phyloP scores from a whole-genome alignment of 2,888 invertebrate species.

The Papilio gigon region DNA sequence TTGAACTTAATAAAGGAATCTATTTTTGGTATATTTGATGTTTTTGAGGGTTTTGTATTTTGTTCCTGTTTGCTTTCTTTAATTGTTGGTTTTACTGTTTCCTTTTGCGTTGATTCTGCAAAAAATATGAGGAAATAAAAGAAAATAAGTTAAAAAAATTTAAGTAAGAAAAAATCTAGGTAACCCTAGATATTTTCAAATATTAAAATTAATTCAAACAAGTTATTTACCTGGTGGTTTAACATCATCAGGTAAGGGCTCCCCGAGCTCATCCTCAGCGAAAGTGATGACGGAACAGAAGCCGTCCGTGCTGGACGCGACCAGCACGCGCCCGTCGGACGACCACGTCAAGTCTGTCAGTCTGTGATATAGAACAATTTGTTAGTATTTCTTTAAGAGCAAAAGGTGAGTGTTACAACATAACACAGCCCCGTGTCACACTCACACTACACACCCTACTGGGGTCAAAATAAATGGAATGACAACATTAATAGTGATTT shows the following conservation, averaged over 20 bases:
- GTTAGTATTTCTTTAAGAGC: background rate
- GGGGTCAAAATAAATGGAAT: no score
- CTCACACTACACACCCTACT: no score
- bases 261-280: conserved; percentile 62
- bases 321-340: conserved; percentile 61
- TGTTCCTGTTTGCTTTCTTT: conserved; percentile 40
- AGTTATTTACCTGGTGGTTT: conserved; percentile 33
- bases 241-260: conserved; percentile 53
- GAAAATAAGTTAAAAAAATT: background rate
- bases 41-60: conserved; percentile 41
- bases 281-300: conserved; percentile 75
- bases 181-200: no score
- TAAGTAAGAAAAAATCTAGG: no score
- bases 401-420: background rate
- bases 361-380: conserved; percentile 49
- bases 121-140: conserved; percentile 14
- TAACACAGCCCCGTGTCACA: no score
- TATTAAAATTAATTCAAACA: no score
- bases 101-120: conserved; percentile 62
- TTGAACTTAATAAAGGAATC: conserved; percentile 73
- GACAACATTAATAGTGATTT: no score
- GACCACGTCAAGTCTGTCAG: conserved; percentile 75
- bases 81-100: conserved; percentile 48
- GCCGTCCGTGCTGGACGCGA: conserved; percentile 75
- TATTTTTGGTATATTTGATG: conserved; percentile 56